phyloP scores from a whole-genome alignment of 2,797 vertebrate genomes.

The Calcarius lapponicus region DNA sequence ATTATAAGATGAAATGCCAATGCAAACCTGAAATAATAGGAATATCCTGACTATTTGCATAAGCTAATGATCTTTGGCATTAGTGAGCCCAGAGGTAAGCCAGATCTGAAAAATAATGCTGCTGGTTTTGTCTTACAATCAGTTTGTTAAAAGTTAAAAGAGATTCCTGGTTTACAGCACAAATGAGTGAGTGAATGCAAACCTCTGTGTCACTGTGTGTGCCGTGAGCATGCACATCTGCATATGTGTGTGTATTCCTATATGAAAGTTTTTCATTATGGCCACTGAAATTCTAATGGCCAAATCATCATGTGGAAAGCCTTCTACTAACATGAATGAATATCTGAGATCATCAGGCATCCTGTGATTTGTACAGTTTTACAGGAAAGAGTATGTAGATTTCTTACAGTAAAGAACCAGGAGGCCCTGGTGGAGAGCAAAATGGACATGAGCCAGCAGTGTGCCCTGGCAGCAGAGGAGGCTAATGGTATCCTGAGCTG shows the following conservation, averaged over 20 bases:
- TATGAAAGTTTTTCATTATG: neutral
- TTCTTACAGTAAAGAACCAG: neutral
- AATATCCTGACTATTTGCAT: neutral
- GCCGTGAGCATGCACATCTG: rapidly evolving
- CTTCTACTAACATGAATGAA: neutral
- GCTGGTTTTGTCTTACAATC: neutral
- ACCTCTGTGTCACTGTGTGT: neutral
- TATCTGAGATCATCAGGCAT: neutral
- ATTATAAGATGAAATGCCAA: neutral
- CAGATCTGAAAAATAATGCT: neutral
- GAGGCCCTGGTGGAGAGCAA: neutral
- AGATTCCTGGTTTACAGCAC: neutral
- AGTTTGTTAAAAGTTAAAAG: neutral
- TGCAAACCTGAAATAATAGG: neutral
- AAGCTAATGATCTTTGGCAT: neutral
- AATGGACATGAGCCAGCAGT: neutral
- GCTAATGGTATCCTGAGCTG: neutral
- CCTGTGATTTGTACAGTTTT: neutral
- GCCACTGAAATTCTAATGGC: neutral
- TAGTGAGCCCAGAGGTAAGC: neutral
- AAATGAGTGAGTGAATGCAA: neutral
- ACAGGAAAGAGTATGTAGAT: neutral
- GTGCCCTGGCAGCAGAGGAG: neutral
- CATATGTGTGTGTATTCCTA: neutral
- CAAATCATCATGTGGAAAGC: neutral